phyloP scores from a whole-genome alignment of 2,113 vertebrate genomes.

The Smithornis capensis region DNA sequence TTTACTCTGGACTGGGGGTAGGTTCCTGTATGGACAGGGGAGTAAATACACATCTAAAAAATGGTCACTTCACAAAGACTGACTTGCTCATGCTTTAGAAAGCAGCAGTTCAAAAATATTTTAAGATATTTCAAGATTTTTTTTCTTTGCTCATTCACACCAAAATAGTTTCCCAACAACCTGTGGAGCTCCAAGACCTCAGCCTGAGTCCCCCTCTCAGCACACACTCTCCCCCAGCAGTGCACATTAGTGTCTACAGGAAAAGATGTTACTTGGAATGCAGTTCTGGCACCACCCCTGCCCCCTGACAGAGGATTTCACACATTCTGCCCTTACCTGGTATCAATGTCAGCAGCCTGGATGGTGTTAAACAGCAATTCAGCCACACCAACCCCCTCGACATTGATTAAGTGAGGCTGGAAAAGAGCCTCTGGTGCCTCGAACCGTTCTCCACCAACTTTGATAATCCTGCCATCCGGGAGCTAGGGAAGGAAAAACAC shows the following conservation, averaged over 20 bases:
- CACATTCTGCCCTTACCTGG: slow-evolving; percentile 78
- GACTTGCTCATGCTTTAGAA: neutral
- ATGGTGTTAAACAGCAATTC: slow-evolving; percentile 99
- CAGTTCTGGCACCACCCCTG: neutral
- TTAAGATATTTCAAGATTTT: neutral
- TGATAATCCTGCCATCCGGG: slow-evolving; percentile 96
- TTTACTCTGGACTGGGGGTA: neutral
- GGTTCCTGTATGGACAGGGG: neutral
- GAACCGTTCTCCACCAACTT: slow-evolving; percentile 97
- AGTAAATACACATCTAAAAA: neutral
- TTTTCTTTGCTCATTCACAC: neutral
- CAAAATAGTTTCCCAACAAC: neutral
- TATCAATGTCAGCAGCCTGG: slow-evolving; percentile 97
- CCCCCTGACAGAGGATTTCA: neutral
- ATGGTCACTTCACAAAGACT: accelerated
- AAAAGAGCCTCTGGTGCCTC: slow-evolving; percentile 97
- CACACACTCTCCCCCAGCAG: neutral
- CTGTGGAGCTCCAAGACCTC: neutral
- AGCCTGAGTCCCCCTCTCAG: neutral
- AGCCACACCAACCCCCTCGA: slow-evolving; percentile 96
- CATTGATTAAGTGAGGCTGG: slow-evolving; percentile 98
- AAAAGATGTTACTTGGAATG: neutral
- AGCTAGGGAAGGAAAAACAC: slow-evolving; percentile 77
- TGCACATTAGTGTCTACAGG: neutral
- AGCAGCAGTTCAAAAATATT: neutral